Evolutionary conservation across 2,113 vertebrate genomes (phyloP).

Genomic region (Hemibagrus wyckioides): DNA sequence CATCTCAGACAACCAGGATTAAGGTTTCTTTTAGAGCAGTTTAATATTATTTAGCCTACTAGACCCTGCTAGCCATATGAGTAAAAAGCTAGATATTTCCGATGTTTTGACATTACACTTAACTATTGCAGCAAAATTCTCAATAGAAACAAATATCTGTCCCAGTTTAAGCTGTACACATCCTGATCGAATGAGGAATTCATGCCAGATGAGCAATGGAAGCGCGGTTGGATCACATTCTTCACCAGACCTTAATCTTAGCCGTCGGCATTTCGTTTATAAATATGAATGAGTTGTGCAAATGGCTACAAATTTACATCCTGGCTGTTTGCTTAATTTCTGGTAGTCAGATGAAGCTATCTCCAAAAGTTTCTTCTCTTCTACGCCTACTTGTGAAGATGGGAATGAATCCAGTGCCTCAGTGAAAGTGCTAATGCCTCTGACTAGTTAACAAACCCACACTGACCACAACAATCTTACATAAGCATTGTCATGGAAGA

Average conservation of each 20-base stretch:
- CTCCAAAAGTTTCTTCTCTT: neutral
- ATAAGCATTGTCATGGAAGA: slow-evolving; percentile 26
- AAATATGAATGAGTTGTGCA: neutral
- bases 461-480: slow-evolving; percentile 28
- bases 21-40: neutral
- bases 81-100: neutral
- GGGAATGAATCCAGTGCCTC: slow-evolving; percentile 11
- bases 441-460: slow-evolving; percentile 29
- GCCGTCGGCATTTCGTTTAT: neutral
- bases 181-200: neutral
- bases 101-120: neutral
- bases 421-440: slow-evolving; percentile 11
- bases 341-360: neutral
- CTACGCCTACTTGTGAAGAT: neutral
- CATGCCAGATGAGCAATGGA: neutral
- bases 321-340: neutral
- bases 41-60: neutral
- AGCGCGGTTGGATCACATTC: too few species aligned
- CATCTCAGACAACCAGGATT: neutral
- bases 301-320: neutral
- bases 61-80: neutral
- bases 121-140: neutral
- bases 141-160: neutral
- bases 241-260: neutral
- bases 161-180: neutral